These are phyloP conservation scores for Amiota mariae DNA, from an alignment of 2,888 invertebrate genomes.

Conservation along the genomic window DNA sequence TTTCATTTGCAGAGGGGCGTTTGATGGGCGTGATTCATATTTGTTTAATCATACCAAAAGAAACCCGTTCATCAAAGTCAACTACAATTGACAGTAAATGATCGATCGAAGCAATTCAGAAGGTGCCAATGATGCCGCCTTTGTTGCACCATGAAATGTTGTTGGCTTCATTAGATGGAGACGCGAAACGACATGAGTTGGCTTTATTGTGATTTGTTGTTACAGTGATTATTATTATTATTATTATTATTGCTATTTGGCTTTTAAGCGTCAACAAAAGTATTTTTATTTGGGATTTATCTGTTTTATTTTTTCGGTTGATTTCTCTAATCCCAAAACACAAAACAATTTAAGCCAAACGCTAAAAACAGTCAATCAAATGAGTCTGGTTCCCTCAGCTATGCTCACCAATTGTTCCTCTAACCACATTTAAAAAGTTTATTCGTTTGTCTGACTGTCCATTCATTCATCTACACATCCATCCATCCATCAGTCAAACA, in stretches of 20 bases:
- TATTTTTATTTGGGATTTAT: not conserved
- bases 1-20: too few relatives aligned
- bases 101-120: too few relatives aligned
- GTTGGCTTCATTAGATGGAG: not conserved
- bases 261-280: conserved; percentile 16
- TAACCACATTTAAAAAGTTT: not conserved
- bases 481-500: conserved; percentile 7
- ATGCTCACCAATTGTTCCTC: not conserved
- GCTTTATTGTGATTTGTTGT: not conserved
- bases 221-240: not conserved
- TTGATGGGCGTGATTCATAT: too few relatives aligned
- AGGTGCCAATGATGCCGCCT: too few relatives aligned
- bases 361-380: conserved; percentile 11
- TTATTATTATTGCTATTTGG: not conserved
- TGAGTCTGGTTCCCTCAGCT: not conserved
- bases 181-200: not conserved
- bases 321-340: conserved; percentile 19
- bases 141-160: too few relatives aligned
- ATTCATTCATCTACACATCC: not conserved
- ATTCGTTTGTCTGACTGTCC: not conserved
- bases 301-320: too few relatives aligned
- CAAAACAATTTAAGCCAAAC: conserved; percentile 19
- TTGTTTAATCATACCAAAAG: too few relatives aligned
- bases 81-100: too few relatives aligned
- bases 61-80: too few relatives aligned